phyloP scores from a whole-genome alignment of 92 coral and sea anemone species.

The Epizoanthus stellaris region DNA sequence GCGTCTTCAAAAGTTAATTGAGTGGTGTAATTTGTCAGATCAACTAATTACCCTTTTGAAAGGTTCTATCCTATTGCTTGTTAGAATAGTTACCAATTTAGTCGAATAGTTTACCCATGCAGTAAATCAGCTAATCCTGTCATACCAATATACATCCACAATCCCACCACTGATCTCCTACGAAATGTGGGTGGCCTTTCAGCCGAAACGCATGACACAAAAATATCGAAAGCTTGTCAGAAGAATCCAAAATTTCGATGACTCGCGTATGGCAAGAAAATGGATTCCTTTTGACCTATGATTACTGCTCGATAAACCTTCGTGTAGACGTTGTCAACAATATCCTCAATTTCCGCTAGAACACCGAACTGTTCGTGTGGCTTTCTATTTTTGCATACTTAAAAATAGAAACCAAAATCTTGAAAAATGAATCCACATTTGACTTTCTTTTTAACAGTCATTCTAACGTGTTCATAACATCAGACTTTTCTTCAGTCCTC shows the following conservation, averaged over 20 bases:
- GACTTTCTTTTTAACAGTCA: not conserved
- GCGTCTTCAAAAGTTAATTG: too few species aligned
- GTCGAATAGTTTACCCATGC: too few species aligned
- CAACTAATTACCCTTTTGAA: too few species aligned
- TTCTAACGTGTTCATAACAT: not conserved
- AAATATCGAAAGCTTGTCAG: not conserved
- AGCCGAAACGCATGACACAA: not conserved
- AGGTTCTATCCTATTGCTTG: too few species aligned
- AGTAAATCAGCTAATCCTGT: too few species aligned
- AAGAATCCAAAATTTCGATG: not conserved
- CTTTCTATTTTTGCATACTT: not conserved
- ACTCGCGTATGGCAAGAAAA: not conserved
- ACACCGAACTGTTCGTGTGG: not conserved
- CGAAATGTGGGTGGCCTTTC: not conserved
- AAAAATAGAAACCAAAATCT: not conserved
- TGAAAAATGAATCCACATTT: not conserved
- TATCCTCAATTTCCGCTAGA: conserved; percentile 15
- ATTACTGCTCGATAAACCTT: conserved; percentile 32
- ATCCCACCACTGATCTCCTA: too few species aligned
- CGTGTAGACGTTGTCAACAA: conserved; percentile 13
- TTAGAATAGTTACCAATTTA: too few species aligned
- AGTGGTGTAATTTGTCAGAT: too few species aligned
- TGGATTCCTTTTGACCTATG: conserved; percentile 38
- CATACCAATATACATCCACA: too few species aligned
- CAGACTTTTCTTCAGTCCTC: too few species aligned